phyloP scores from a whole-genome alignment of 92 coral and sea anemone species.

The Palythoa caribaeorum region DNA sequence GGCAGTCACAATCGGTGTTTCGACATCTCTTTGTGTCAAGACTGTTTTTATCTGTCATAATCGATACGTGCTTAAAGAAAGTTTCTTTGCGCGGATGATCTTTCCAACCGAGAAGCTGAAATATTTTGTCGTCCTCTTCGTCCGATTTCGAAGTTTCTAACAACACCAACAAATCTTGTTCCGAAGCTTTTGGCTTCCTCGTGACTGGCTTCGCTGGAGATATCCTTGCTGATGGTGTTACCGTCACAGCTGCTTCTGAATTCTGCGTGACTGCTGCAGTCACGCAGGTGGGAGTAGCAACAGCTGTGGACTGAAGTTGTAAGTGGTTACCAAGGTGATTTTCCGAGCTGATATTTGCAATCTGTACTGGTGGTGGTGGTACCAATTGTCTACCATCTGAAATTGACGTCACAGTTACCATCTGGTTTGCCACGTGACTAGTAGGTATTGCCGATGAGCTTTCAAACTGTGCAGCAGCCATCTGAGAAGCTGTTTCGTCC shows the following conservation, averaged over 20 bases:
- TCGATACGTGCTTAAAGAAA: slow-evolving; percentile 74
- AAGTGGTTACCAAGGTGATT: slow-evolving; percentile 23
- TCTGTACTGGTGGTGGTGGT: slow-evolving; percentile 42
- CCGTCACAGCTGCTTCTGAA: slow-evolving; percentile 29
- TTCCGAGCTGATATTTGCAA: slow-evolving; percentile 36
- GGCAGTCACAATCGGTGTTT: slow-evolving; percentile 88
- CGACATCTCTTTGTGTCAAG: slow-evolving; percentile 73
- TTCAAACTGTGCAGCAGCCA: slow-evolving; percentile 33
- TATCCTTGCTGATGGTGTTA: neutral
- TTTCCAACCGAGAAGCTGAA: slow-evolving; percentile 72
- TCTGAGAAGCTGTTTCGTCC: neutral
- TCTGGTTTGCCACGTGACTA: slow-evolving; percentile 36
- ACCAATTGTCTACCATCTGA: slow-evolving; percentile 53
- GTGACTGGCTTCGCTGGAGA: slow-evolving; percentile 26
- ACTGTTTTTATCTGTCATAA: slow-evolving; percentile 61
- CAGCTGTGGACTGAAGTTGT: slow-evolving; percentile 31
- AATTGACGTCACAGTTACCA: slow-evolving; percentile 44
- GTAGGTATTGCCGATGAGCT: slow-evolving; percentile 27
- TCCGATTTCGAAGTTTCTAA: slow-evolving; percentile 54
- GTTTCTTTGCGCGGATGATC: slow-evolving; percentile 56
- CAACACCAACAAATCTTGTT: slow-evolving; percentile 67
- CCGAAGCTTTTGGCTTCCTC: slow-evolving; percentile 56
- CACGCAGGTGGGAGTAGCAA: slow-evolving; percentile 24
- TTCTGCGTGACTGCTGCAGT: slow-evolving; percentile 31
- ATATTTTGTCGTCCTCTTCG: slow-evolving; percentile 80